These are phyloP conservation scores for Bombus pyrosoma DNA, from an alignment of 1,140 invertebrate species.

Conservation along the genomic window DNA sequence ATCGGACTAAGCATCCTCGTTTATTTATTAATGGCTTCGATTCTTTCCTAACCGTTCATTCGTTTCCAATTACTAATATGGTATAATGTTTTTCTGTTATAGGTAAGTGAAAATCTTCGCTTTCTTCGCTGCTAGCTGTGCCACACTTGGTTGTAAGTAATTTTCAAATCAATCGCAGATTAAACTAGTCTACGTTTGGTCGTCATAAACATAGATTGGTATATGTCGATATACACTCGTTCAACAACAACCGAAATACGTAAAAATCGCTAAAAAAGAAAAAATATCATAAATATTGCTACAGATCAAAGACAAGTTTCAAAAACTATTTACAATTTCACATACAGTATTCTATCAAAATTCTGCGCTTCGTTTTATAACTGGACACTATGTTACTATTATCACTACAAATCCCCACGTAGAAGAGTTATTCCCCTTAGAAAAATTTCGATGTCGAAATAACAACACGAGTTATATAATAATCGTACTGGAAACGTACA, in stretches of 20 bases:
- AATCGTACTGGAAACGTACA: no score
- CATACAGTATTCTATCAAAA: no score
- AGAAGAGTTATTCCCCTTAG: fast-evolving
- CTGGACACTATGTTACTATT: no score
- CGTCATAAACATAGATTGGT: background rate
- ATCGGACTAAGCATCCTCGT: background rate
- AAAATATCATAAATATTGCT: no score
- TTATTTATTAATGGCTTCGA: background rate
- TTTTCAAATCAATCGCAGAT: background rate
- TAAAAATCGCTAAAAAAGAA: no score
- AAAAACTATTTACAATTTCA: no score
- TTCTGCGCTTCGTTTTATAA: no score
- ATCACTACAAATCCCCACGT: no score
- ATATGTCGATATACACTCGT: background rate
- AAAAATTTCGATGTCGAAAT: no score
- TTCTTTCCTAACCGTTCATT: background rate
- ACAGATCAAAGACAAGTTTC: no score
- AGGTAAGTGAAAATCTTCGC: constrained; percentile 63
- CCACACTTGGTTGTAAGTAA: constrained; percentile 12
- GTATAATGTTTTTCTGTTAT: constrained; percentile 59
- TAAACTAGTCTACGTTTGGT: background rate
- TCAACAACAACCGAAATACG: no score
- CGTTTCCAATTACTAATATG: background rate
- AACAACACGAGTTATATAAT: no score
- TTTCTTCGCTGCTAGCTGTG: background rate